Conservation (phyloP, 37 sponge, comb jelly and placozoan genomes). For the Oscarella lobularis region DNA sequence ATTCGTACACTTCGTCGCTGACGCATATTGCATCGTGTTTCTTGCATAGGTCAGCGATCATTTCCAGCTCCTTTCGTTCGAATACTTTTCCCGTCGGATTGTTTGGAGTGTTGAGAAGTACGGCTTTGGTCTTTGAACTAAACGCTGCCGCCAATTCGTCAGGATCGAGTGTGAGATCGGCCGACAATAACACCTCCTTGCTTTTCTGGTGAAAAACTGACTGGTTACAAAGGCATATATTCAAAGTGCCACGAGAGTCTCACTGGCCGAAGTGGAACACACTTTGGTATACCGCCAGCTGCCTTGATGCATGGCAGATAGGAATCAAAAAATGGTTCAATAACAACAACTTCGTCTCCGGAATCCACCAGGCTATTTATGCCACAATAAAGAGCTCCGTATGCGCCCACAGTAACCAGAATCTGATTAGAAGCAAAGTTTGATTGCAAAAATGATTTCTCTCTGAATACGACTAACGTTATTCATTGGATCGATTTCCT, state of each 20-base stretch:
- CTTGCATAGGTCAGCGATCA: conserved; percentile 81
- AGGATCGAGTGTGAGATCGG: conserved; percentile 64
- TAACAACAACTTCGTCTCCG: conserved; percentile 93
- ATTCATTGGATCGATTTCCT: conserved; percentile 69
- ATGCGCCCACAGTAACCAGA: conserved; percentile 60
- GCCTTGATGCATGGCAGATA: conserved; percentile 65
- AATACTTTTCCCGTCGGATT: conserved; percentile 86
- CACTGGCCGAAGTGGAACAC: conserved; percentile 69
- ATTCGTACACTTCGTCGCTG: conserved; percentile 97
- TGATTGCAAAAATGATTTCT: too few relatives aligned
- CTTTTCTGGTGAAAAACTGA: too few relatives aligned
- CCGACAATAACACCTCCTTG: conserved; percentile 10
- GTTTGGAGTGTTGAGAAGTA: conserved; percentile 87
- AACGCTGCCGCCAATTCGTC: conserved; percentile 75
- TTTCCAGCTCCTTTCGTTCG: conserved; percentile 55
- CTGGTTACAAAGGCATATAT: too few relatives aligned
- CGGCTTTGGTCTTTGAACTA: conserved; percentile 63
- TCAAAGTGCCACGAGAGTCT: neutral
- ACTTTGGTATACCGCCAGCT: conserved; percentile 50
- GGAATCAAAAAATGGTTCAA: conserved; percentile 97
- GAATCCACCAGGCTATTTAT: conserved; percentile 61
- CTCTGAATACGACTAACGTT: conserved; percentile 57
- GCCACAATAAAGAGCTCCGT: conserved; percentile 49
- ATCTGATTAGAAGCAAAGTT: conserved; percentile 23
- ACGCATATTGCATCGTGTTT: conserved; percentile 78